Conservation (phyloP, 2,888 invertebrate genomes). For the Dyspetes luteomarginatus region DNA sequence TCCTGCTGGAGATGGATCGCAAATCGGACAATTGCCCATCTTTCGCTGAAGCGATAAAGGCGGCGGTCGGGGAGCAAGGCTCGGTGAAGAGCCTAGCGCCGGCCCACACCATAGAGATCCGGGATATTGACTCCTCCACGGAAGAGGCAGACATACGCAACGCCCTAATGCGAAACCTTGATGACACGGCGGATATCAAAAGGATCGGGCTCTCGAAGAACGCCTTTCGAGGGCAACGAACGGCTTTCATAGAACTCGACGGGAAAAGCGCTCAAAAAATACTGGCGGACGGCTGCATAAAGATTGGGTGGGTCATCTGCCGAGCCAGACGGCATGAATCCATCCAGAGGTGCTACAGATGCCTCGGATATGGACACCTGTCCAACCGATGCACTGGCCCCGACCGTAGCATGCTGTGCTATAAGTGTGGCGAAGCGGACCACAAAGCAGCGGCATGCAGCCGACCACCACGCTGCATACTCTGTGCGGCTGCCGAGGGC, state of each 20-base stretch:
- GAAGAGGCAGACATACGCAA: not conserved
- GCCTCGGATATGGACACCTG: slow-evolving; percentile 52
- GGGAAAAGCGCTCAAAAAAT: slow-evolving; percentile 11
- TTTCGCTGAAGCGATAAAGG: slow-evolving; percentile 39
- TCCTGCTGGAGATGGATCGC: slow-evolving; percentile 45
- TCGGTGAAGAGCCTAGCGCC: slow-evolving; percentile 23
- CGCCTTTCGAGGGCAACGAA: slow-evolving; percentile 32
- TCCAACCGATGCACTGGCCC: slow-evolving; percentile 30
- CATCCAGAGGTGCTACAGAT: slow-evolving; percentile 34
- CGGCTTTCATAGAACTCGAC: slow-evolving; percentile 17
- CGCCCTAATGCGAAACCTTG: slow-evolving; percentile 8
- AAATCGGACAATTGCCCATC: slow-evolving; percentile 23
- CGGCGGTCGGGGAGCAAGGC: slow-evolving; percentile 22
- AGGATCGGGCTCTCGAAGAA: slow-evolving; percentile 46
- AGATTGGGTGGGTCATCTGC: slow-evolving; percentile 45
- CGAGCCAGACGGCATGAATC: not conserved
- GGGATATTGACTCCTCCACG: slow-evolving; percentile 32
- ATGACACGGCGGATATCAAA: slow-evolving; percentile 12
- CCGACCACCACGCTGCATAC: slow-evolving; percentile 43
- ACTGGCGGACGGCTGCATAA: slow-evolving; percentile 12
- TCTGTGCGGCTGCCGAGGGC: slow-evolving; percentile 51
- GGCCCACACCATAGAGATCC: slow-evolving; percentile 35
- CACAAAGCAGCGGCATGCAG: slow-evolving; percentile 59
- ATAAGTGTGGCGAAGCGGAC: slow-evolving; percentile 61
- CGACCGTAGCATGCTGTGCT: slow-evolving; percentile 61